Percentiles rank a stretch among this genome's conserved stretches.
Conservation (phyloP, 2,797 vertebrate species). For the Sciurus vulgaris region DNA sequence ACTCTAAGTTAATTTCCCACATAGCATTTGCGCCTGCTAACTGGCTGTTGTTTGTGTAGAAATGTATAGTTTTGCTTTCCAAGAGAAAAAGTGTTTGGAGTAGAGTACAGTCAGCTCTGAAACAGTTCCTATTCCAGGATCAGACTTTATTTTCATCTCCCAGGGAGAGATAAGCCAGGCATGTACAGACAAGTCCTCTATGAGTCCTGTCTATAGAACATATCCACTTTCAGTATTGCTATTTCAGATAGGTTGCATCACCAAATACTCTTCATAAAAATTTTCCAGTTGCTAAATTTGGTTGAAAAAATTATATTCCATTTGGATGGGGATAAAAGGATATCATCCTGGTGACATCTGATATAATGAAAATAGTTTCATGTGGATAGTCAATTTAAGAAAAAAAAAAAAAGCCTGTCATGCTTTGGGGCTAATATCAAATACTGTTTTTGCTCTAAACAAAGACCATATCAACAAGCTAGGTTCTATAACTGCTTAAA, state of each 20-base stretch:
- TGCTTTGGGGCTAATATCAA: slow-evolving; percentile 15
- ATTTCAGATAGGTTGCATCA: slow-evolving; percentile 60
- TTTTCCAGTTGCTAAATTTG: slow-evolving; percentile 70
- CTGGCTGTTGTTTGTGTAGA: slow-evolving; percentile 78
- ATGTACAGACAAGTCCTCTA: slow-evolving; percentile 57
- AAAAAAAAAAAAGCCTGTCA: not conserved
- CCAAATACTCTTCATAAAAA: slow-evolving; percentile 67
- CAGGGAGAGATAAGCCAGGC: slow-evolving; percentile 46
- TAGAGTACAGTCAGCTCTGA: slow-evolving; percentile 30
- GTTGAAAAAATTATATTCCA: slow-evolving; percentile 44
- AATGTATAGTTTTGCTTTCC: slow-evolving; percentile 77
- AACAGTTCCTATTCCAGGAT: slow-evolving; percentile 57
- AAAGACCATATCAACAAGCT: not conserved
- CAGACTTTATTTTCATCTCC: slow-evolving; percentile 57
- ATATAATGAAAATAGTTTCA: slow-evolving; percentile 31
- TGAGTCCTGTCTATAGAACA: slow-evolving; percentile 21
- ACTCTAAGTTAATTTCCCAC: slow-evolving; percentile 79
- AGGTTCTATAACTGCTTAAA: not conserved
- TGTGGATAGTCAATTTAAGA: slow-evolving; percentile 18
- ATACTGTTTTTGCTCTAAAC: slow-evolving; percentile 49
- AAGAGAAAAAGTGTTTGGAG: slow-evolving; percentile 71
- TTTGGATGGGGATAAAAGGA: slow-evolving; percentile 53
- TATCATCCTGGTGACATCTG: slow-evolving; percentile 5
- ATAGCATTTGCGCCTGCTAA: slow-evolving; percentile 73
- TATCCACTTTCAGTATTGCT: slow-evolving; percentile 44